Evolutionary conservation across 2,888 invertebrate genomes (phyloP).

Genomic region (Parnassius glacialis): DNA sequence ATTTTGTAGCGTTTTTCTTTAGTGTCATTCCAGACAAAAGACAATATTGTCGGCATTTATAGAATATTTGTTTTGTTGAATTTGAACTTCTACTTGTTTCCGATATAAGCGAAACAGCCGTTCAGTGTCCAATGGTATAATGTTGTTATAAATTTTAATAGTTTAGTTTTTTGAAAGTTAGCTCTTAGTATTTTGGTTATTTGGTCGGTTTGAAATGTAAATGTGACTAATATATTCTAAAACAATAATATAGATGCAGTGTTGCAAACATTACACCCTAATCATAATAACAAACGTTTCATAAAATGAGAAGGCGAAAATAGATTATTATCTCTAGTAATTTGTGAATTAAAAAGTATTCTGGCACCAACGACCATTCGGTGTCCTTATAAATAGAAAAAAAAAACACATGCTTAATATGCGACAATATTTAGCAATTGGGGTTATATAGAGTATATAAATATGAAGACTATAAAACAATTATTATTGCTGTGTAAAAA

Average conservation of each 20-base stretch:
- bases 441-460: constrained; percentile 75
- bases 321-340: constrained; percentile 43
- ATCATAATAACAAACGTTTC: constrained; percentile 19
- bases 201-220: constrained; percentile 53
- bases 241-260: constrained; percentile 47
- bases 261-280: constrained; percentile 32
- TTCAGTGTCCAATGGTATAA: constrained; percentile 52
- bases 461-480: constrained; percentile 74
- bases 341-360: constrained; percentile 55
- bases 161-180: constrained; percentile 50
- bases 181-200: constrained; percentile 53
- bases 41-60: constrained; percentile 80
- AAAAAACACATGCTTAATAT: constrained; percentile 65
- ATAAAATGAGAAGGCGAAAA: constrained; percentile 32
- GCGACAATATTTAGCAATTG: constrained; percentile 80
- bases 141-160: constrained; percentile 57
- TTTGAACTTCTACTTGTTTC: constrained; percentile 39
- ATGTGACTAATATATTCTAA: constrained; percentile 61
- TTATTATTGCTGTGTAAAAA: constrained; percentile 80
- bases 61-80: constrained; percentile 59
- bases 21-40: constrained; percentile 81
- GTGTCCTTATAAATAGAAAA: constrained; percentile 50
- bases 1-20: constrained; percentile 46
- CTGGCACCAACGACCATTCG: constrained; percentile 59
- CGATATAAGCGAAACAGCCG: constrained; percentile 49